These are phyloP conservation scores for Oasisia sp. DNA, from an alignment of 2,888 invertebrate species.

Conservation along the genomic window DNA sequence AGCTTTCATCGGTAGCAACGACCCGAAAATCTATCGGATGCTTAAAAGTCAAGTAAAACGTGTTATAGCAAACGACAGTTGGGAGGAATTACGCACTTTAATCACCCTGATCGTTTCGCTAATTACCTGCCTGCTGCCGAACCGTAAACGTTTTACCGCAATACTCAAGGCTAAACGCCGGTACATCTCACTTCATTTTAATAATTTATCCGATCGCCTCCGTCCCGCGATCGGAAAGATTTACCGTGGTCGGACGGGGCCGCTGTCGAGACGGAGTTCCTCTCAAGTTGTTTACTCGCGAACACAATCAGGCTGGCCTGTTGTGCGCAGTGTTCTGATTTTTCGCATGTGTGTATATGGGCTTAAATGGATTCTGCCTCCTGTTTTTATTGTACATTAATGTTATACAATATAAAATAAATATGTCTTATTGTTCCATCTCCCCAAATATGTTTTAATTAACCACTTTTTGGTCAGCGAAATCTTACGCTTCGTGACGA, in stretches of 20 bases:
- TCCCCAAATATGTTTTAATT: too few species aligned
- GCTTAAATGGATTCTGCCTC: too few species aligned
- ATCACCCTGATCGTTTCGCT: background rate
- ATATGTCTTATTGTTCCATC: too few species aligned
- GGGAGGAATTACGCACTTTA: background rate
- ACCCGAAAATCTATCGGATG: background rate
- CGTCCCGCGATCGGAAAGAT: background rate
- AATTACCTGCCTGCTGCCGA: background rate
- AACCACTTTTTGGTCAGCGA: too few species aligned
- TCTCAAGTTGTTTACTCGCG: background rate
- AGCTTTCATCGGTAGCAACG: background rate
- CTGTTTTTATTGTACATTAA: too few species aligned
- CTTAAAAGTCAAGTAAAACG: background rate
- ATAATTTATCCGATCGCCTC: background rate
- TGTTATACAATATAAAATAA: too few species aligned
- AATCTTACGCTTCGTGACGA: too few species aligned
- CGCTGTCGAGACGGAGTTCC: background rate
- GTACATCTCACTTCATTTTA: background rate
- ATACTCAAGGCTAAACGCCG: background rate
- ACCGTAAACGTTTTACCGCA: background rate
- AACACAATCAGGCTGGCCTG: background rate
- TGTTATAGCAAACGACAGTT: background rate
- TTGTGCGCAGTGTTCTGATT: background rate
- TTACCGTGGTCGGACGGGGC: background rate
- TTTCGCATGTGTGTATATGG: too few species aligned